Evolutionary conservation across 2,888 invertebrate genomes (phyloP).

Genomic region (Druceiella hillmani): DNA sequence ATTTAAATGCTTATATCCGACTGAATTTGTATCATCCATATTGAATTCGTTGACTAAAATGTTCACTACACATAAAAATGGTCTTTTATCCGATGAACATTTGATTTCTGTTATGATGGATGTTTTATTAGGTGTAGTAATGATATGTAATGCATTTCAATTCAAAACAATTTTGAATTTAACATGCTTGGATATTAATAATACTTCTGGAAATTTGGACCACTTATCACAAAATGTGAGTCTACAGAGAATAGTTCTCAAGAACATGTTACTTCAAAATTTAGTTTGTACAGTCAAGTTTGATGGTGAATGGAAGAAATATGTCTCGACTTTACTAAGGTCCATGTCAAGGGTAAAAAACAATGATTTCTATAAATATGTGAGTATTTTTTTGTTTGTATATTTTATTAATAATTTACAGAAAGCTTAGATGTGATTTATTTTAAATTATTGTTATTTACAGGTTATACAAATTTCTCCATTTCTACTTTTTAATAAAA

Average conservation of each 20-base stretch:
- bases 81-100: constrained; percentile 20
- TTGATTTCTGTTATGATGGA: constrained; percentile 29
- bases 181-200: constrained; percentile 31
- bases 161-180: constrained; percentile 29
- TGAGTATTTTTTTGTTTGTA: constrained; percentile 22
- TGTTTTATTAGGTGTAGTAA: constrained; percentile 28
- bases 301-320: constrained; percentile 30
- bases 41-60: constrained; percentile 30
- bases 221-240: no score
- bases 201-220: constrained; percentile 27
- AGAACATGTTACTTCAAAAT: constrained; percentile 31
- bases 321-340: constrained; percentile 27
- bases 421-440: neutral
- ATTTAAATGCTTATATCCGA: no score
- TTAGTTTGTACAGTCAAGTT: constrained; percentile 27
- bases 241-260: constrained; percentile 30
- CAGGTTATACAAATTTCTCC: constrained; percentile 38
- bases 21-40: no score
- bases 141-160: constrained; percentile 29
- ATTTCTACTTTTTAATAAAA: constrained; percentile 34
- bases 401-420: neutral
- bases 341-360: constrained; percentile 30
- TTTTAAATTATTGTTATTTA: constrained; percentile 26
- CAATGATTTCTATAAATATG: constrained; percentile 25
- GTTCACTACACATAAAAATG: constrained; percentile 27